Base-by-base conservation (phyloP, 1,140 invertebrate genomes). In the Rhopalosiphum padi region DNA sequence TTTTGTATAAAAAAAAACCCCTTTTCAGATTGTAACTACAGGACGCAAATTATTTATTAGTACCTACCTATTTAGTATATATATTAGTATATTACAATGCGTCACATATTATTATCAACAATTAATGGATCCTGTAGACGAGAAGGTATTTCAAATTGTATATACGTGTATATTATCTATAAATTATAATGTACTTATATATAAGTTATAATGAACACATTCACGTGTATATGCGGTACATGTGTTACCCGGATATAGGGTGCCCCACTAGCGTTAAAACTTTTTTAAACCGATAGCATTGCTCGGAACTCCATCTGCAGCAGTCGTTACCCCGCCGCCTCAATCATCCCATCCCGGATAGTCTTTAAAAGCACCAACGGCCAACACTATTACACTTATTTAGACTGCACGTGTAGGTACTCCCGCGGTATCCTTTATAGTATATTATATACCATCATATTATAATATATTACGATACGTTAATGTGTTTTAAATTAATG, bases 401-500 rank as follows among this genome's bases (percentile, higher is more conserved):
- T 77, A n/a, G 15, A 18, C 60, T 35, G 15, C 60, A 77, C 60
- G 60, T 77, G 60, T n/a, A n/a, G n/a, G n/a, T 77, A 77, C 60
- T n/a, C n/a, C 30, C 30, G 60, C 60, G 60, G 60, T 77, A 77
- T 77, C 60, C 60, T 77, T 77, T n/a, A 41, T 41, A 18, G 60
- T 77, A 21, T n/a, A 77, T 77, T n/a, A 68, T 68, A n/a, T 77
- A 77, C 60, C 60, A n/a, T n/a, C n/a, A 77, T n/a, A n/a, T 77
- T 77, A n/a, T 77, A 77, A n/a, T 77, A 77, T 77, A 77, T 18
- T n/a, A n/a, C 60, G 30, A 68, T 68, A 68, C 60, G 30, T n/a
- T 77, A 77, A 77, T 77, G 60, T 77, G 60, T 77, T 77, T 77
- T 77, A 77, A 77, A 77, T 77, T 77, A 77, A 77, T 77, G 30